A percentile compares a stretch with the other conserved stretches of the same genome.
These are phyloP conservation scores for Litoditis marina DNA, from an alignment of 2,888 invertebrate genomes.

Conservation along the genomic window DNA sequence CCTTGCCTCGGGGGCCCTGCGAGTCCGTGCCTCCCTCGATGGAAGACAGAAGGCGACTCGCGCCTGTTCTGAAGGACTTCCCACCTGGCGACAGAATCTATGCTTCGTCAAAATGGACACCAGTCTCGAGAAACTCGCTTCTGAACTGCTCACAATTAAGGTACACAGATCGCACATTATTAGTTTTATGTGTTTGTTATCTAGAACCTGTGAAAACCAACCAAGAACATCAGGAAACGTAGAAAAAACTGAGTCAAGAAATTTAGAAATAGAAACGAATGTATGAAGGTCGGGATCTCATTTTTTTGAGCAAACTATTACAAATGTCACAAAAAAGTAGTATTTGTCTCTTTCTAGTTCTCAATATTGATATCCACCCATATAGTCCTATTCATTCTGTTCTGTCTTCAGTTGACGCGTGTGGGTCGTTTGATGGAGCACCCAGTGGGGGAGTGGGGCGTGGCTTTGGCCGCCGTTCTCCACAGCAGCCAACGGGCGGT, in stretches of 20 bases:
- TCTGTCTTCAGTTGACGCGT: background rate
- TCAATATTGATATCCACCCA: slow-evolving; percentile 6
- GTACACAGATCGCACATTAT: no score
- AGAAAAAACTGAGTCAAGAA: no score
- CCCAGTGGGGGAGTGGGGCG: background rate
- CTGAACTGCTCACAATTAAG: slow-evolving; percentile 30
- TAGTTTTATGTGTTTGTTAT: no score
- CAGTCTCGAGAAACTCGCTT: slow-evolving; percentile 33
- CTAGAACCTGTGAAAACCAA: background rate
- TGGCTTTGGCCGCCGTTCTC: slow-evolving; percentile 26
- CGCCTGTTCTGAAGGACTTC: slow-evolving; percentile 32
- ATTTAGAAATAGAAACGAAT: no score
- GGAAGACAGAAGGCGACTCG: slow-evolving; percentile 35
- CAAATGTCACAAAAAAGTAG: background rate
- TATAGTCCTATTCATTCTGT: background rate
- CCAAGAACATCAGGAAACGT: no score
- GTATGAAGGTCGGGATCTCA: background rate
- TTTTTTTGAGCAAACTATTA: background rate
- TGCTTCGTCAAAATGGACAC: slow-evolving; percentile 12
- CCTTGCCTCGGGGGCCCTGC: slow-evolving; percentile 25
- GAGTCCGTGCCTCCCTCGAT: slow-evolving; percentile 31
- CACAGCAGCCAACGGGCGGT: slow-evolving; percentile 27
- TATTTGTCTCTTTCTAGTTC: slow-evolving; percentile 8
- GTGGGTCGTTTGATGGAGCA: slow-evolving; percentile 9
- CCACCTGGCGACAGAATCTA: slow-evolving; percentile 39